Evolutionary conservation across 2,888 invertebrate genomes (phyloP), one percentile per base, ranked within the genome.

Genomic region (Drosophila hamatofila): DNA sequence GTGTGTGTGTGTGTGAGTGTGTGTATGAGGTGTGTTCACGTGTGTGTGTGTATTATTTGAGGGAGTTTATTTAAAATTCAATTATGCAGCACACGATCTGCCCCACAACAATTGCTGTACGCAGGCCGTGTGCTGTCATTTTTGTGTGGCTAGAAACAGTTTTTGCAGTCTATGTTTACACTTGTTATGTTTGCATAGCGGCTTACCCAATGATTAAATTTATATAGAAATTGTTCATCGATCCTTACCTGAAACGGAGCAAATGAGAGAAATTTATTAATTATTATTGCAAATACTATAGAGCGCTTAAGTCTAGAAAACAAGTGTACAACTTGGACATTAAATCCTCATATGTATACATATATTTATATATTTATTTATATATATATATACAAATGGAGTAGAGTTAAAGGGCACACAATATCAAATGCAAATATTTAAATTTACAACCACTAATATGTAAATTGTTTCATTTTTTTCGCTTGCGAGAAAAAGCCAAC

Each of bases 41-140:
- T 57, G 44, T 52, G 49, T 60, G 35, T 71, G 59, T 69, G 55
- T 52, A 54, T 49, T 41, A 30, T 49, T 71, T 66, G 49, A 69
- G 59, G 46, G 55, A 90, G 91, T 91, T 92, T 92, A 92, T 92
- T 92, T 91, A 92, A 92, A 92, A 92, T 92, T 92, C 92, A 92
- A 92, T 92, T 92, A 92, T 89, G 86, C 81, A 73, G 42, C 75
- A 78, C 78, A 73, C 63, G 56, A 52, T 63, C 55, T 18, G 55
- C 69, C 48, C 51, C 21, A 67, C 61, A 33, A 52, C 51, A 44
- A 52, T 46, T 68, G 59, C 52, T 33, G 18, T 7, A 23, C 42
- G 25, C 30, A 33, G 2, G 14, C 8, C 0, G 33, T 2, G 37
- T 7, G 14, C 4, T 52, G 18, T 12, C 18, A 30, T 16, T 61